Conservation (phyloP, 1,140 invertebrate species). For the Drosophila setifemur region DNA sequence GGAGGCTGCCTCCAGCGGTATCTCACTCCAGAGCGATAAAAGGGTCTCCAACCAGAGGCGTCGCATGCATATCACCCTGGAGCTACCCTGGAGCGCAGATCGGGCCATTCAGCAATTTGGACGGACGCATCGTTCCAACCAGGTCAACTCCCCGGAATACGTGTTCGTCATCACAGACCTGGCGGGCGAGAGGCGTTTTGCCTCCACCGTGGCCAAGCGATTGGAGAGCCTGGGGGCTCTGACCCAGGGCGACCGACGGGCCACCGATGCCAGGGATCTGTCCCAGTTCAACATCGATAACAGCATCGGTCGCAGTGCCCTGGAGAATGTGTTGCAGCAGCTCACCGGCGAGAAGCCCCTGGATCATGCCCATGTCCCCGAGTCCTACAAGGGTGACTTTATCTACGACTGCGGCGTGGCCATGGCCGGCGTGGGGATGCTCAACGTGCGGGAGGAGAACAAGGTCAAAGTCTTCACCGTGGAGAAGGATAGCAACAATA, state of each 20-base stretch:
- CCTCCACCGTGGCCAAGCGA: conserved; percentile 96
- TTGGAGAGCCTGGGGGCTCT: conserved; percentile 97
- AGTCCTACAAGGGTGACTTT: conserved; percentile 92
- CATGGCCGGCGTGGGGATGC: conserved; percentile 95
- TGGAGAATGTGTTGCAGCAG: conserved; percentile 96
- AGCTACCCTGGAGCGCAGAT: conserved; percentile 99
- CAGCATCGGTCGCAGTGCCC: conserved; percentile 94
- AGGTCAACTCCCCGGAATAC: conserved; percentile 99
- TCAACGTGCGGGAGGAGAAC: conserved; percentile 91
- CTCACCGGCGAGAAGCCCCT: conserved; percentile 88
- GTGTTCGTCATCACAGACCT: conserved; percentile 99
- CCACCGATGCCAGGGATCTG: conserved; percentile 97
- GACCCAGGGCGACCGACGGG: conserved; percentile 98
- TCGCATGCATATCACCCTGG: conserved; percentile 98
- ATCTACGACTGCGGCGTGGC: conserved; percentile 94
- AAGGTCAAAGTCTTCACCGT: conserved; percentile 88
- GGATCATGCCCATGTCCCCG: conserved; percentile 16
- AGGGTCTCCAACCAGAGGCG: conserved; percentile 93
- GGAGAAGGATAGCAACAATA: conserved; percentile 98
- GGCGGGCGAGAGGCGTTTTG: conserved; percentile 97
- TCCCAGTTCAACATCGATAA: conserved; percentile 99
- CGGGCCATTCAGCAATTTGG: conserved; percentile 99
- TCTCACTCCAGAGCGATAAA: conserved; percentile 97
- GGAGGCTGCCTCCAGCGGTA: conserved; percentile 98
- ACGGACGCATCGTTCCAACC: conserved; percentile 87